Base-by-base conservation (phyloP, 2,797 vertebrate species). In the Tapirus indicus region DNA sequence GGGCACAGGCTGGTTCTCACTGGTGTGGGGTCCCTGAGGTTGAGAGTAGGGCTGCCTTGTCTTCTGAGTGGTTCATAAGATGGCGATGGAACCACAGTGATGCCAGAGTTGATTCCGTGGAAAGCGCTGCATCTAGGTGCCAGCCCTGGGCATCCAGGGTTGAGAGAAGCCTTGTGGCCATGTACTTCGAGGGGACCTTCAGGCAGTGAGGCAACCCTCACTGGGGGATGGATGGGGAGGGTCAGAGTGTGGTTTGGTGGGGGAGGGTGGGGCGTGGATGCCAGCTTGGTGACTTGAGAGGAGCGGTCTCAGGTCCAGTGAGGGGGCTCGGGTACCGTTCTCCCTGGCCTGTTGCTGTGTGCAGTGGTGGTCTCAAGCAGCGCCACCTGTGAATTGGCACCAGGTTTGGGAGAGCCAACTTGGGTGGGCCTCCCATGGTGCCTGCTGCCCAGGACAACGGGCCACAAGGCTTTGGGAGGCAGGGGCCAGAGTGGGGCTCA, bases 281-380 rank as follows among this genome's bases (percentile, higher is more conserved):
- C 69, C 0, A 4, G 3, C 25, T 6, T 4, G 12, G 13, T 0
- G 18, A 13, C 23, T 7, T 3, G 27, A 25, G 68, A 3, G 11
- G 13, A 18, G n/a, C 23, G 18, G 23, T 44, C 7, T 10, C 38
- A 1, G 20, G 44, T 35, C 13, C 0, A 2, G 32, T 4, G 35
- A 12, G 29, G 16, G 56, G 68, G 32, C 38, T 3, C 0, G 6
- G 62, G 60, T 62, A 17, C 4, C 7, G 10, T 17, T 29, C 12
- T 32, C 41, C n/a, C 32, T 32, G 23, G 27, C 62, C 21, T 52
- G 0, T 29, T 3, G 7, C 44, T 6, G 1, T 11, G 71, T 2
- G 11, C 7, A 2, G 1, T 2, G 1, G 32, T 9, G 5, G 41
- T 41, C 27, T 52, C 11, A 20, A 5, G 72, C 78, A 10, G 32